Evolutionary conservation across 2,888 invertebrate species (phyloP), one percentile per base, ranked within the genome.

Genomic region (Hyposoter didymator): DNA sequence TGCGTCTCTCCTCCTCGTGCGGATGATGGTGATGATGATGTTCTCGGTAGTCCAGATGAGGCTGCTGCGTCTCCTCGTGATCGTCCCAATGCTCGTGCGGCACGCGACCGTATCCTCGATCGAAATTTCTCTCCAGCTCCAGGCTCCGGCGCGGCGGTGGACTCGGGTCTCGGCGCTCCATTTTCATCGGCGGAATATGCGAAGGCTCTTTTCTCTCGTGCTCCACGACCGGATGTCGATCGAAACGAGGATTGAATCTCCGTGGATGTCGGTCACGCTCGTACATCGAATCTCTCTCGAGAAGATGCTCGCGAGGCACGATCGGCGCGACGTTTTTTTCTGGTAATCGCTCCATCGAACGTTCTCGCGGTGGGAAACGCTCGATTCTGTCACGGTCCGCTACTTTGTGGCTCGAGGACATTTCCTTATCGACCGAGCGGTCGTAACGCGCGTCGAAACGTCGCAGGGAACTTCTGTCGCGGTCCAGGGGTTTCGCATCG

Each of bases 311-410:
- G 8, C 92, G 89, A 4, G 90, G 79, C 0, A 85, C 84, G 12
- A 88, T 76, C 22, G 88, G 74, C 4, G 89, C 74, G 17, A 88
- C 94, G 93, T 90, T 95, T 86, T 89, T 93, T 92, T 90, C 94
- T 92, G 89, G 95, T 94, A 95, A 91, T 85, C 95, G 95, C 70
- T 95, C 95, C 87, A 95, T 94, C 87, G 95, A 94, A 89, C 95
- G 94, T 82, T 95, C 95, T 78, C 95, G 94, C 0, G 72, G 62
- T 86, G 95, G 95, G 69, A 95, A 95, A 73, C 93, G 90, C 12
- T 93, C 93, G 14, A 90, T 78, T 76, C 95, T 93, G 85, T 95
- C 95, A 86, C 95, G 93, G 89, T 95, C 95, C 22, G 94, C 91
- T 0, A 83, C 12, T 69, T 93, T 93, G 66, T 91, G 88, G 59